Percentiles rank a stretch among this genome's conserved stretches.
These are phyloP conservation scores for Coreius guichenoti DNA, from an alignment of 2,797 vertebrate genomes.

Conservation along the genomic window DNA sequence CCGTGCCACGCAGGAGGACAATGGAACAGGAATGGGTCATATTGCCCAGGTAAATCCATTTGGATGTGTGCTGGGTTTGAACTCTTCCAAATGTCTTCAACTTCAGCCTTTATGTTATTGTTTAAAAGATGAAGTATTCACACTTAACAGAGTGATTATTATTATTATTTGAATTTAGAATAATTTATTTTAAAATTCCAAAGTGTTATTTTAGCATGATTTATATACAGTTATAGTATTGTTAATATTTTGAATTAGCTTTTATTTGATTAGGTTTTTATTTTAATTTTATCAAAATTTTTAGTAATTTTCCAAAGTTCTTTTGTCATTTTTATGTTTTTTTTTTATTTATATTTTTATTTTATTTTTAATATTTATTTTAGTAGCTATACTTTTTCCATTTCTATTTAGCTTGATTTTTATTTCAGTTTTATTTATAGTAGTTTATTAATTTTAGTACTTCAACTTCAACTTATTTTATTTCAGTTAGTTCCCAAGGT, in stretches of 20 bases:
- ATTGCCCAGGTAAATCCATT: slow-evolving; percentile 79
- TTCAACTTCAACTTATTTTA: neutral
- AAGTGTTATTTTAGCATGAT: neutral
- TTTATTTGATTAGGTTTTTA: neutral
- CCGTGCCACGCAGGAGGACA: slow-evolving; percentile 79
- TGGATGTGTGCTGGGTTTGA: slow-evolving; percentile 28
- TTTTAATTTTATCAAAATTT: neutral
- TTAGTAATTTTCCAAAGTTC: neutral
- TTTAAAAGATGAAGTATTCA: neutral
- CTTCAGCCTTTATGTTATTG: neutral
- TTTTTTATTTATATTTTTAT: neutral
- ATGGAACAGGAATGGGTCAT: slow-evolving; percentile 75
- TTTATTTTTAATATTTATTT: neutral
- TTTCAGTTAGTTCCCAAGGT: neutral
- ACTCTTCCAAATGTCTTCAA: neutral
- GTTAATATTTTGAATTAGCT: neutral
- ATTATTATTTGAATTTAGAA: neutral
- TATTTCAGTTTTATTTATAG: neutral
- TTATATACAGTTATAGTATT: neutral
- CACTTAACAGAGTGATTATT: neutral
- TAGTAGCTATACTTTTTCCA: too few species aligned
- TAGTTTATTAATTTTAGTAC: neutral
- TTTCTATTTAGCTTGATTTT: neutral
- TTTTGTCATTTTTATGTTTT: neutral
- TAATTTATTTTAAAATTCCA: neutral